phyloP scores from a whole-genome alignment of 2,888 invertebrate genomes.

The Andrena bucephala region DNA sequence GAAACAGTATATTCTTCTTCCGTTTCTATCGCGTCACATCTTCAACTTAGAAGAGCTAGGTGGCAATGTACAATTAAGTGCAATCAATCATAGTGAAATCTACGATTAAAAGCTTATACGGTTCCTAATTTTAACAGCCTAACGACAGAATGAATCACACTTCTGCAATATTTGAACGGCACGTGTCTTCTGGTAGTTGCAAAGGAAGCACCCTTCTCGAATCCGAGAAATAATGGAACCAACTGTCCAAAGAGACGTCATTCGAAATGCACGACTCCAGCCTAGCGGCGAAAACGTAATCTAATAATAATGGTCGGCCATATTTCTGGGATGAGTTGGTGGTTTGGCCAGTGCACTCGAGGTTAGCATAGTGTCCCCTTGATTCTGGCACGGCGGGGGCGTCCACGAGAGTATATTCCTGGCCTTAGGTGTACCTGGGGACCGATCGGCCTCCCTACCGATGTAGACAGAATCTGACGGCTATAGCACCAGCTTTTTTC shows the following conservation, averaged over 20 bases:
- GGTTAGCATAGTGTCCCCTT: constrained; percentile 70
- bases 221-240: constrained; percentile 10
- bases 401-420: constrained; percentile 72
- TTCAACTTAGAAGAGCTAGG: too few species aligned
- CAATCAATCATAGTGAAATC: too few species aligned
- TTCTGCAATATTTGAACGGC: too few species aligned
- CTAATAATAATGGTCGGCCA: constrained; percentile 78
- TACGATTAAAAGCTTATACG: too few species aligned
- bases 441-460: constrained; percentile 60
- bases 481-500: constrained; percentile 54
- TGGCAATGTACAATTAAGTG: too few species aligned
- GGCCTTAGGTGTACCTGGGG: constrained; percentile 73
- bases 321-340: constrained; percentile 75
- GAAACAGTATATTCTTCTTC: too few species aligned
- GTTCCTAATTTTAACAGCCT: too few species aligned
- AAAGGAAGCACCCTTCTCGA: not conserved
- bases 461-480: constrained; percentile 41
- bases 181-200: not conserved
- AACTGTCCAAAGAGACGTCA: constrained; percentile 18
- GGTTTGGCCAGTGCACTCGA: constrained; percentile 73
- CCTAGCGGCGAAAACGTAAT: constrained; percentile 69
- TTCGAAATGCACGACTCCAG: constrained; percentile 49
- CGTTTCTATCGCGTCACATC: too few species aligned
- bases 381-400: constrained; percentile 70
- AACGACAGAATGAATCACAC: not conserved